Evolutionary conservation across 2,797 vertebrate genomes (phyloP), one percentile per base, ranked within the genome.

Genomic region (Neostethus bicornis): DNA sequence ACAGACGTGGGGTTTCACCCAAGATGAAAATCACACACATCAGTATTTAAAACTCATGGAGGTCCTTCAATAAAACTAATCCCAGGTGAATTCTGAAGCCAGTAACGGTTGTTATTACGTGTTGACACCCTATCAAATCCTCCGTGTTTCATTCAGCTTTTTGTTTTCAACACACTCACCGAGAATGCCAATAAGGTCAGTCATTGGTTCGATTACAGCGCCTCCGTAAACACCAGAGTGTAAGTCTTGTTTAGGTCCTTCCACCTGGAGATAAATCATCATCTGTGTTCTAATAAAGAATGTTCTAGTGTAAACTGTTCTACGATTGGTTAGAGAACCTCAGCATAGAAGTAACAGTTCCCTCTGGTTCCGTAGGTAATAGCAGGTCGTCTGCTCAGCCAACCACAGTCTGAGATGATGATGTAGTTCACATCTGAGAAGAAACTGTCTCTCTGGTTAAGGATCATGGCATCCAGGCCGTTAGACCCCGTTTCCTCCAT

Each of bases 201-300:
- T 91, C 94, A 98, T 93, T 0, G 93, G 94, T 70, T 98, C 96
- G 0, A 95, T 89, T 32, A 96, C 87, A 24, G 94, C 91, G 19
- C 96, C 96, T 65, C 96, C 96, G 56, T 94, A 95, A 41, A 93
- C 93, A 42, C 96, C 95, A 0, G 95, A 97, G 68, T 97, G 95
- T 56, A 97, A 87, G 73, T 97, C 96, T 71, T 94, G 91, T 52
- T 88, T 90, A 0, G 95, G 91, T 23, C 96, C 92, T 68, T 92
- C 87, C 51, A 98, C 93, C 96, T 96, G 71, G 4, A 48, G 61
- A 66, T 47, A 31, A 48, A 64, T 52, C 65, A 43, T 1, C 45
- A 13, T 6, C 7, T 38, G 12, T 1, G 17, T 23, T 37, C 37
- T 7, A 38, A n/a, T 10, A 7, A 12, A 28, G 28, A 26, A 26